Base-by-base conservation (phyloP, 2,797 vertebrate genomes). In the Pseudochromis fuscus region DNA sequence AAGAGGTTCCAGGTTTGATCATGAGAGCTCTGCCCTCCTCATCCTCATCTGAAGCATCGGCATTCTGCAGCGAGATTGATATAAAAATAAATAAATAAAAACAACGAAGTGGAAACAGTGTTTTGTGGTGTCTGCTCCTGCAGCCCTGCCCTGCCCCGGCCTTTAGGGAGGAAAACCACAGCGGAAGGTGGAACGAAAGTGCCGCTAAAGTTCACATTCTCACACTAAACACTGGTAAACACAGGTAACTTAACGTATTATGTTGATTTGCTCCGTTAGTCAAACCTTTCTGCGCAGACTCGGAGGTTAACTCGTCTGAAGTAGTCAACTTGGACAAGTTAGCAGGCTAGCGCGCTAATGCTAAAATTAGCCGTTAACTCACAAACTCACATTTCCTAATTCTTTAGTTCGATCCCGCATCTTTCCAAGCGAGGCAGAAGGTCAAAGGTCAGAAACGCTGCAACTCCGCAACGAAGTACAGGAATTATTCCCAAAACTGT, bases 341-440 rank as follows among this genome's bases (percentile, higher is more conserved):
- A 83, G 72, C 85, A 64, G 4, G 83, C 67, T 87, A 87, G 45
- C 67, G 4, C 4, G 76, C 76, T 52, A 49, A 0, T 7, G 85
- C 85, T 89, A 87, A 70, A 16, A 61, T 24, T 87, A 84, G 77
- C 75, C 16, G 19, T 48, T 73, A 10, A 72, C 73, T 48, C 51
- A 0, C 3, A 77, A 60, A 93, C 94, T 94, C 86, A 95, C 94
- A 27, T 93, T 93, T 81, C 92, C 93, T 13, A 95, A 66, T 46
- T 95, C 93, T 82, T 93, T 93, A 0, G 94, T 95, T 50, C 94
- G 91, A 84, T 95, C 94, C 82, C 94, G 88, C 94, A 95, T 95
- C 56, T 66, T 83, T 63, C 73, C 35, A 30, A 35, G 7, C 2
- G 13, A 38, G 31, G 63, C 33, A 24, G 30, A 6, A 42, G n/a